These are phyloP conservation scores for Apis cerana DNA, from an alignment of 1,140 invertebrate genomes.

Conservation along the genomic window DNA sequence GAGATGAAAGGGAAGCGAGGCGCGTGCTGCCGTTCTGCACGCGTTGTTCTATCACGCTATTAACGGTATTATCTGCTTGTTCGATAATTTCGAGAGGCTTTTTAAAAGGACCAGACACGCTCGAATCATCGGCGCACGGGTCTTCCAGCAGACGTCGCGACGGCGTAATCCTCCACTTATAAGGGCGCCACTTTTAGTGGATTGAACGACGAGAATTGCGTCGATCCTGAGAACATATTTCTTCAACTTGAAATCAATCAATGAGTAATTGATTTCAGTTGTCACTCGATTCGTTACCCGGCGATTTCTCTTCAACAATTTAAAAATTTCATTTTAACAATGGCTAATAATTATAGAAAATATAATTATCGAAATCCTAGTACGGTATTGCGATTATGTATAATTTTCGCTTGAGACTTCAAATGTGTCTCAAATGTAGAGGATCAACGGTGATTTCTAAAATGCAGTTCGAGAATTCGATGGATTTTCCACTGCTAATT, in stretches of 20 bases:
- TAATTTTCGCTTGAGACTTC: not conserved
- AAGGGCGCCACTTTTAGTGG: conserved; percentile 47
- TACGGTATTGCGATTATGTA: not conserved
- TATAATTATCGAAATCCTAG: no score
- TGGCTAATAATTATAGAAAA: no score
- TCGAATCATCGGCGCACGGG: conserved; percentile 48
- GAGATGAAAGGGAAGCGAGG: conserved; percentile 30
- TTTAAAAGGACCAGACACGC: conserved; percentile 54
- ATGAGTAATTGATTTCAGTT: not conserved
- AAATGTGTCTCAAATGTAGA: not conserved
- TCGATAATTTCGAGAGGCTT: conserved; percentile 53
- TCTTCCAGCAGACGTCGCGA: conserved; percentile 42
- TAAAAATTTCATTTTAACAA: no score
- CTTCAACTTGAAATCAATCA: not conserved
- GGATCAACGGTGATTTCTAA: not conserved
- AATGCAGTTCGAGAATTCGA: not conserved
- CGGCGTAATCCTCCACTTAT: conserved; percentile 45
- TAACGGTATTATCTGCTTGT: conserved; percentile 44
- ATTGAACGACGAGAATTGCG: conserved; percentile 17
- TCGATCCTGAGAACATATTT: conserved; percentile 2
- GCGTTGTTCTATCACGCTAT: conserved; percentile 42
- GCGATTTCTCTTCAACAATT: no score
- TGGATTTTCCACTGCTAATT: conserved; percentile 36
- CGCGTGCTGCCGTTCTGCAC: conserved; percentile 37
- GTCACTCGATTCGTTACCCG: no score